A percentile compares a stretch with the other conserved stretches of the same genome.
These are phyloP conservation scores for Colaptes auratus DNA, from an alignment of 2,113 vertebrate species.

Conservation along the genomic window DNA sequence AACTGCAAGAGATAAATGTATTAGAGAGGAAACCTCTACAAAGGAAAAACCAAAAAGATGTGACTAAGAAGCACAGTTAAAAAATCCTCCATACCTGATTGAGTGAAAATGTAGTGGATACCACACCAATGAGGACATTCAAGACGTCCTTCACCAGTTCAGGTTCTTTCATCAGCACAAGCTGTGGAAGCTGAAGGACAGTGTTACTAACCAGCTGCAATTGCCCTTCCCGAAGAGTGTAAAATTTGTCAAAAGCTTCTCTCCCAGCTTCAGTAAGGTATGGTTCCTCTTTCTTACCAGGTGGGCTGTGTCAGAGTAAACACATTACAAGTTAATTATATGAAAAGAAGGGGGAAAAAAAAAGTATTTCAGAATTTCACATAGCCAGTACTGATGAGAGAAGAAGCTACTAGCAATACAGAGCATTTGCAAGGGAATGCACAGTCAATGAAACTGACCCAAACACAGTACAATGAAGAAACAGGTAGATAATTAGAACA, in stretches of 20 bases:
- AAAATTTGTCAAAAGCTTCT: slow-evolving; percentile 92
- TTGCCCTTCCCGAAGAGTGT: slow-evolving; percentile 85
- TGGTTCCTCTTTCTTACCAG: slow-evolving; percentile 88
- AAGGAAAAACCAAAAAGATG: not conserved
- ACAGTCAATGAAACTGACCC: not conserved
- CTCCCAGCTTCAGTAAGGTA: slow-evolving; percentile 93
- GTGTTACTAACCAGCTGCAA: slow-evolving; percentile 82
- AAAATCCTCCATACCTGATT: slow-evolving; percentile 78
- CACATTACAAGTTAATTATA: not conserved
- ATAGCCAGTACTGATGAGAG: not conserved
- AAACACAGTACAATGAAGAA: not conserved
- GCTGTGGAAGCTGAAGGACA: slow-evolving; percentile 76
- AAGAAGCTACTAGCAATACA: not conserved
- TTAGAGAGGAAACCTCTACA: not conserved
- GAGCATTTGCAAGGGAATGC: not conserved
- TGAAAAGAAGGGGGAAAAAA: not conserved
- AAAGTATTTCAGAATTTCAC: not conserved
- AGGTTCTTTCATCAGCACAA: slow-evolving; percentile 82
- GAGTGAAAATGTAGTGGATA: slow-evolving; percentile 89
- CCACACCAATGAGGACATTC: slow-evolving; percentile 93
- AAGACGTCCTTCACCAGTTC: slow-evolving; percentile 92
- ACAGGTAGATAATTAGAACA: not conserved
- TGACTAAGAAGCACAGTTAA: not conserved
- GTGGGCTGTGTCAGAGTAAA: slow-evolving; percentile 79
- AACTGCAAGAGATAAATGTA: not conserved